phyloP scores from a whole-genome alignment of 92 coral and sea anemone genomes.

The Blastomussa wellsi region DNA sequence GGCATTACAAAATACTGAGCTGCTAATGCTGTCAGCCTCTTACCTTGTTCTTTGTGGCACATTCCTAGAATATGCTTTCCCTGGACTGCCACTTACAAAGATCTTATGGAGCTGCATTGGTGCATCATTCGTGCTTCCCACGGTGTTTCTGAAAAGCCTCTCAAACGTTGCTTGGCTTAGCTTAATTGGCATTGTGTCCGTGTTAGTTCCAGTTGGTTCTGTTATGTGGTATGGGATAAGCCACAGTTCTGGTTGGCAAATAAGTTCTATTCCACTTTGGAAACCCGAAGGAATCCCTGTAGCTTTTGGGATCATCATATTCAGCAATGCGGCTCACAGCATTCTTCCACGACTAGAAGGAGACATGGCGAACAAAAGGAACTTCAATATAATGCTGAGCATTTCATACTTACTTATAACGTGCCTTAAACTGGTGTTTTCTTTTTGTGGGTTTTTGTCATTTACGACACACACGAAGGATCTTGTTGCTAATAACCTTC shows the following conservation, averaged over 20 bases:
- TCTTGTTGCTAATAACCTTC: constrained; percentile 63
- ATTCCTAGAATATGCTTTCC: constrained; percentile 52
- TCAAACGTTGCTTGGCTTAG: constrained; percentile 73
- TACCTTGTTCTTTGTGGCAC: constrained; percentile 64
- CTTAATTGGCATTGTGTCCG: constrained; percentile 54
- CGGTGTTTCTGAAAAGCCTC: constrained; percentile 57
- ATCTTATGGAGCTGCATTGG: constrained; percentile 61
- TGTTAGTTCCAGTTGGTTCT: constrained; percentile 53
- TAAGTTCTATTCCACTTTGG: constrained; percentile 45
- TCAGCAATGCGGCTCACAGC: constrained; percentile 74
- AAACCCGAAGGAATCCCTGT: constrained; percentile 57
- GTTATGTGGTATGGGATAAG: constrained; percentile 58
- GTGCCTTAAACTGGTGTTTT: constrained; percentile 47
- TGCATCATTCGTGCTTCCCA: constrained; percentile 52
- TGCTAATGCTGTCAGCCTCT: constrained; percentile 29
- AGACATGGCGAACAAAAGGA: constrained; percentile 49
- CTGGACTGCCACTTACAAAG: constrained; percentile 29
- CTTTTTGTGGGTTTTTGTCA: constrained; percentile 55
- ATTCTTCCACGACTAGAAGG: constrained; percentile 67
- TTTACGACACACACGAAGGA: constrained; percentile 57
- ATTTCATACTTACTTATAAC: constrained; percentile 62
- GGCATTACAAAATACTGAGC: constrained; percentile 26
- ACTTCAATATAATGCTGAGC: constrained; percentile 57
- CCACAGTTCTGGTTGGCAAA: constrained; percentile 48
- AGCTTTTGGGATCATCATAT: constrained; percentile 61